Base-by-base conservation (phyloP, 2,113 vertebrate species). In the Ramphastos sulfuratus region DNA sequence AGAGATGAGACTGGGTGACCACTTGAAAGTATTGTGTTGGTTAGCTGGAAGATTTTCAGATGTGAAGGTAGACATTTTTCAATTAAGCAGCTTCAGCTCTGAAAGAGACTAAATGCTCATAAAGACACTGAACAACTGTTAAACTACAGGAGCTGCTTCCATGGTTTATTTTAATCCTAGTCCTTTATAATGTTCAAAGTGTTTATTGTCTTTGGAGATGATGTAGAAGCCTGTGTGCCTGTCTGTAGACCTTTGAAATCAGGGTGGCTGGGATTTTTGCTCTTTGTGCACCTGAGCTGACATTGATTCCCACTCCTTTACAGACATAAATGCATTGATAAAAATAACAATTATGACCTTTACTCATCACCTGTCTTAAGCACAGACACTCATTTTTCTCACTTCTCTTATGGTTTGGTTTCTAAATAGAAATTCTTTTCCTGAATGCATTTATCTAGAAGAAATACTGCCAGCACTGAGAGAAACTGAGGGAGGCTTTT, bases 271-370 rank as follows among this genome's bases (percentile, higher is more conserved):
- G 35, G 66, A 17, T 10, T 23, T 10, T 44, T 30, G 58, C n/a
- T 10, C 33, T 12, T 21, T 37, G 7, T 30, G 30, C 13, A 3
- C 24, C 66, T 70, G 60, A 82, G 52, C 48, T 56, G 9, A 12
- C 10, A 0, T 2, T 8, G 15, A 30, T 54, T 44, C 31, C 67
- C 71, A 64, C 35, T 7, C 15, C 31, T 90, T 20, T 56, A 7
- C 23, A 30, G 16, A 9, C 17, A 37, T 7, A 60, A 67, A 52
- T 31, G 18, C 24, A 15, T 63, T 63, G 60, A 48, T 50, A 15
- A 72, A 59, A 54, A 10, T 1, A 37, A 6, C 27, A 27, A 2
- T 24, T 7, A 4, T 0, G 2, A 17, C 39, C 30, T 50, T 60
- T 55, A n/a, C 23, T 80, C 15, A 4, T 42, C 21, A 70, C 31